Conservation (phyloP, 2,888 invertebrate genomes). For the Drosophila kuntzei region DNA sequence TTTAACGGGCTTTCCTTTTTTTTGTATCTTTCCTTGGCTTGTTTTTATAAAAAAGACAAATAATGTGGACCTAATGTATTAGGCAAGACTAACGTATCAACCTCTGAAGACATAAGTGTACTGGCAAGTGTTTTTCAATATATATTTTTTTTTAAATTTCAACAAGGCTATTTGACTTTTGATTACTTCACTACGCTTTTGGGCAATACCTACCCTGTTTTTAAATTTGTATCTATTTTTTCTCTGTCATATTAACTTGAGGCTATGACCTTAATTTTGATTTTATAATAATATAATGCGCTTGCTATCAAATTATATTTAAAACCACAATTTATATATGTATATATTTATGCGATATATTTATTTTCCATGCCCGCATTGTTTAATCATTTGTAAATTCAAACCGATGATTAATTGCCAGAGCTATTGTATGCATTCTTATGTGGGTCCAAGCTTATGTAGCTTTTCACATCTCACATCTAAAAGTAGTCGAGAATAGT, state of each 20-base stretch:
- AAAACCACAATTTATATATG: not conserved
- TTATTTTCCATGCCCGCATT: constrained; percentile 1
- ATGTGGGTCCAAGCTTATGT: constrained; percentile 20
- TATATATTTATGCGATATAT: not conserved
- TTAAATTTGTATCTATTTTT: not conserved
- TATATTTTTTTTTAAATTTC: constrained; percentile 33
- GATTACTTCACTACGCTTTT: constrained; percentile 15
- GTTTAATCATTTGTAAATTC: not conserved
- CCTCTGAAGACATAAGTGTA: constrained; percentile 44
- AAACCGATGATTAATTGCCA: constrained; percentile 1
- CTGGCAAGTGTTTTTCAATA: constrained; percentile 32
- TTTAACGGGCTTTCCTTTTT: not conserved
- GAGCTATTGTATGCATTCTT: not conserved
- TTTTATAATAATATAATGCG: not conserved
- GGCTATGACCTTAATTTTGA: not conserved
- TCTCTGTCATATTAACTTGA: not conserved
- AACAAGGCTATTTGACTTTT: constrained; percentile 29
- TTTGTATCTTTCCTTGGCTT: constrained; percentile 15
- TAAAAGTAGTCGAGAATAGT: constrained; percentile 6
- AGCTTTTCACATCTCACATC: not conserved
- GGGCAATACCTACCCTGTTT: constrained; percentile 37
- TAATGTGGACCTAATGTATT: constrained; percentile 28
- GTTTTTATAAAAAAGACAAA: constrained; percentile 31
- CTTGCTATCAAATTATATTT: not conserved
- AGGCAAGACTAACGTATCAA: constrained; percentile 18